Conservation (phyloP, 2,888 invertebrate species). For the Hydraecia micacea region DNA sequence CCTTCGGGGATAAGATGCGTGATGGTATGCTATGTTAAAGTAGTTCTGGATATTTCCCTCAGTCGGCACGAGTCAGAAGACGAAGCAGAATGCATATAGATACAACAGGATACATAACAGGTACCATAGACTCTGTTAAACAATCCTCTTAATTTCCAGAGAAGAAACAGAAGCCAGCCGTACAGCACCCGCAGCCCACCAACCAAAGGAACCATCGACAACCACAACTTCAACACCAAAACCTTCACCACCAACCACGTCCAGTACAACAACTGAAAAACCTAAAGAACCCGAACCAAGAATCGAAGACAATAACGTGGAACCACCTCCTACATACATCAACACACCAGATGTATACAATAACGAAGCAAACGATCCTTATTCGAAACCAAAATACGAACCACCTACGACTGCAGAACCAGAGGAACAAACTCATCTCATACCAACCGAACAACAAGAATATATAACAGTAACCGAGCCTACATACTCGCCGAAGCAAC, state of each 20-base stretch:
- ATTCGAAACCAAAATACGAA: slow-evolving; percentile 22
- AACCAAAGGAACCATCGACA: slow-evolving; percentile 48
- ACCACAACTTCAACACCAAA: slow-evolving; percentile 63
- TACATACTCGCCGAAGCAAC: slow-evolving; percentile 12
- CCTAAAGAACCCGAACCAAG: slow-evolving; percentile 45
- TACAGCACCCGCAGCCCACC: slow-evolving; percentile 39
- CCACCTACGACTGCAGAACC: slow-evolving; percentile 23
- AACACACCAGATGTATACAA: slow-evolving; percentile 19
- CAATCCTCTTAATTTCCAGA: slow-evolving; percentile 65
- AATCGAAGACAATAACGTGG: slow-evolving; percentile 51
- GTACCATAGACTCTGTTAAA: neutral
- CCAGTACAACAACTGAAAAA: slow-evolving; percentile 36
- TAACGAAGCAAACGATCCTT: slow-evolving; percentile 3
- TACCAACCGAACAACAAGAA: slow-evolving; percentile 35
- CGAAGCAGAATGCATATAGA: too few relatives aligned
- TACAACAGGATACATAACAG: neutral
- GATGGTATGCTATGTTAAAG: too few relatives aligned
- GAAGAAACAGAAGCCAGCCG: slow-evolving; percentile 74
- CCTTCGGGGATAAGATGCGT: too few relatives aligned
- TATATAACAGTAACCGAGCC: slow-evolving; percentile 43
- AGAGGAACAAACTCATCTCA: slow-evolving; percentile 39
- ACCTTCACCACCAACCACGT: slow-evolving; percentile 59
- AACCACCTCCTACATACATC: slow-evolving; percentile 29
- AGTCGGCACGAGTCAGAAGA: too few relatives aligned
- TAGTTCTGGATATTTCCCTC: too few relatives aligned